Base-by-base conservation (phyloP, 2,113 vertebrate species). In the Bubo scandiacus region DNA sequence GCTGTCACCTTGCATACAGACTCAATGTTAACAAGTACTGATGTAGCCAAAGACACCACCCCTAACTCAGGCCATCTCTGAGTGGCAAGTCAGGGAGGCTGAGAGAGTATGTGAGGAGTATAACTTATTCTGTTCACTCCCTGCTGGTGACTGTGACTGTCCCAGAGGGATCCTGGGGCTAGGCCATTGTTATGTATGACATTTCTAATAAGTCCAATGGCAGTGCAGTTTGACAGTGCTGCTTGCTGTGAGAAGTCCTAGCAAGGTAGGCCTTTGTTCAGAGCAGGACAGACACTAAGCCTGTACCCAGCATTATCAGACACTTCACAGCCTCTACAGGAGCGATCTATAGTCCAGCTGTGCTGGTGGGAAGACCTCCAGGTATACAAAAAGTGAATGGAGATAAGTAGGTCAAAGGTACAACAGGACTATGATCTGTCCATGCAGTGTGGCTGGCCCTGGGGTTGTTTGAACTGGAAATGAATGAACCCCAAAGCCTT, bases 131-230 rank as follows among this genome's bases (percentile, higher is more conserved):
- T 88, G 27, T n/a, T 86, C 22, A 27, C 1, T 19, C 16, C 12
- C 5, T 51, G 12, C 38, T 63, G 15, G 21, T 59, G 77, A 36
- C 10, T 77, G 22, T 0, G 0, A 6, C 9, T 54, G 15, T 75
- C 10, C 47, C 21, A 62, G 42, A 0, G 0, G 22, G 12, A 16
- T 32, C 22, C 27, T 59, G 32, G 12, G 18, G 3, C 47, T 63
- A n/a, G 12, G 6, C 2, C 1, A 1, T 9, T 67, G 9, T 34
- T 52, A 4, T 3, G 2, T 8, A 2, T 1, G 2, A 21, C 13
- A 34, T 43, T 84, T 88, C 40, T 73, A 42, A 52, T 1, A 7
- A 73, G 13, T n/a, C 32, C 29, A 23, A 30, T 0, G 2, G 21
- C 4, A 3, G 34, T 42, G 42, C 21, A 43, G 18, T 59, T 58